A percentile compares a stretch with the other conserved stretches of the same genome.
Evolutionary conservation across 2,113 vertebrate genomes (phyloP).

Genomic region (Anoura caudifer): DNA sequence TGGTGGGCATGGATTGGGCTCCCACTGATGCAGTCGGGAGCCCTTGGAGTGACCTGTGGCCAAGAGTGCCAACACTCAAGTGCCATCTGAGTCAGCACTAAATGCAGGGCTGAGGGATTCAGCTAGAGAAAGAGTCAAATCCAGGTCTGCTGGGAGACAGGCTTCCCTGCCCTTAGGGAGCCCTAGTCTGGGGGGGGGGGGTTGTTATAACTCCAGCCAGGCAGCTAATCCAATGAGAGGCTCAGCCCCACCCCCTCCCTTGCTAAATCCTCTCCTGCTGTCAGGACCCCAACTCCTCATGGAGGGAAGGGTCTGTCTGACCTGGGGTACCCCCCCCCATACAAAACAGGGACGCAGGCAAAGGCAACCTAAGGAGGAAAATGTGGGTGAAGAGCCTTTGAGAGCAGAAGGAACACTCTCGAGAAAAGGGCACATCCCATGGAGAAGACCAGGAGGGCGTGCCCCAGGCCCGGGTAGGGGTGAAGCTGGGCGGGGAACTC

Average conservation of each 20-base stretch:
- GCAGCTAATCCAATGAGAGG: background rate
- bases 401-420: background rate
- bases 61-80: background rate
- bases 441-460: background rate
- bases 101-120: background rate
- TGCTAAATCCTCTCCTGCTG: background rate
- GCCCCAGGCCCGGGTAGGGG: background rate
- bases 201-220: background rate
- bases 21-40: fast-evolving
- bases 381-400: no score
- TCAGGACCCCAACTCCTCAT: background rate
- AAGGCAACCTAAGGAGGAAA: background rate
- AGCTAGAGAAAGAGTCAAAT: background rate
- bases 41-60: background rate
- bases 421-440: background rate
- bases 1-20: background rate
- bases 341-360: background rate
- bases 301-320: background rate
- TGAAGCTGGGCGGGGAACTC: background rate
- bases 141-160: background rate
- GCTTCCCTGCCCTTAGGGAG: background rate
- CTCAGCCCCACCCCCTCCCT: background rate
- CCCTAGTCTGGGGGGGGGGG: background rate
- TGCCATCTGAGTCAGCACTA: background rate
- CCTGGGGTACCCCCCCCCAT: no score